A percentile compares a stretch with the other conserved stretches of the same genome.
Evolutionary conservation across 2,888 invertebrate genomes (phyloP).

Genomic region (Synergus umbraculus): DNA sequence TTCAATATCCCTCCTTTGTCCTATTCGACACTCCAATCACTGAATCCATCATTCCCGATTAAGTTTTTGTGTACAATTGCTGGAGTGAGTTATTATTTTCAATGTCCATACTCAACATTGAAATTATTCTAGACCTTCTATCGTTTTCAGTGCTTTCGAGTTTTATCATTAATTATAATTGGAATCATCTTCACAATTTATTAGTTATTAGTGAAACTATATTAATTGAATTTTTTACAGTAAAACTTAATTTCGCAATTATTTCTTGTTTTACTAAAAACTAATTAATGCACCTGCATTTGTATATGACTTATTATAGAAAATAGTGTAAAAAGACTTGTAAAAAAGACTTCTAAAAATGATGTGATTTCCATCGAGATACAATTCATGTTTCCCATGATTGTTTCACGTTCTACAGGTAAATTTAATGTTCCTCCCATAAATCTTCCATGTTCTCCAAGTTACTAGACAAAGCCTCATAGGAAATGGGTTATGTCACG

Average conservation of each 20-base stretch:
- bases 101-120: neutral
- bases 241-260: neutral
- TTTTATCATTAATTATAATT: neutral
- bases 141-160: neutral
- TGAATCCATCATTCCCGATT: neutral
- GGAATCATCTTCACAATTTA: neutral
- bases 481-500: conserved; percentile 3
- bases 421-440: neutral
- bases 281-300: no score
- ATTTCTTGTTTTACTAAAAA: neutral
- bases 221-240: neutral
- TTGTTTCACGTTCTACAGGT: neutral
- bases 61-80: neutral
- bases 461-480: conserved; percentile 4
- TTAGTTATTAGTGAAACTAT: neutral
- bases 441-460: neutral
- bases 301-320: no score
- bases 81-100: neutral
- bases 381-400: neutral
- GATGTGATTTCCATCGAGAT: no score
- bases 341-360: no score
- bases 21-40: neutral
- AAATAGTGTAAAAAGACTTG: no score
- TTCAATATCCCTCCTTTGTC: neutral
- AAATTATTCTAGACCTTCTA: neutral